These are phyloP conservation scores for Micromys minutus DNA, from an alignment of 2,113 vertebrate species.

Conservation along the genomic window DNA sequence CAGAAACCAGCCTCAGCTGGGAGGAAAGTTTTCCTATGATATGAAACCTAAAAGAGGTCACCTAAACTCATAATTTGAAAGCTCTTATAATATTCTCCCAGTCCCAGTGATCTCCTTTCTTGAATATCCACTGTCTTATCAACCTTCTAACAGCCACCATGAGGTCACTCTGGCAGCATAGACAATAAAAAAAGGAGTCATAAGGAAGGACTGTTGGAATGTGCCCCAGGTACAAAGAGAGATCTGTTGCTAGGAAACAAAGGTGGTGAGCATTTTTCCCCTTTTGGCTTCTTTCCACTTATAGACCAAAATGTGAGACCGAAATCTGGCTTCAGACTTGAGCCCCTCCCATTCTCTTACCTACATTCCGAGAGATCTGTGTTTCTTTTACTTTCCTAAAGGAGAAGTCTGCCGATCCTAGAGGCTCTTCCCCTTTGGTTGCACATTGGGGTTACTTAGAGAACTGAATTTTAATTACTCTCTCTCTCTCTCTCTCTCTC, in stretches of 20 bases:
- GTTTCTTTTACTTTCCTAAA: neutral
- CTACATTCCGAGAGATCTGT: neutral
- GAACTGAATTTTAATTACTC: neutral
- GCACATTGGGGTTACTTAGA: neutral
- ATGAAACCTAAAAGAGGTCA: constrained; percentile 41
- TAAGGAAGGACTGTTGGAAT: neutral
- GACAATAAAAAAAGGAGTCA: constrained; percentile 23
- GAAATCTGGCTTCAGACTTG: neutral
- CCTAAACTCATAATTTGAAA: constrained; percentile 14
- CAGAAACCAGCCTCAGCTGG: constrained; percentile 33
- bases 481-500: too few relatives aligned
- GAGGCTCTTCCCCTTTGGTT: neutral
- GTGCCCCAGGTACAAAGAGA: neutral
- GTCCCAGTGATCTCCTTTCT: neutral
- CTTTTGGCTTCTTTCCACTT: constrained; percentile 10
- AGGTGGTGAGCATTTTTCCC: neutral
- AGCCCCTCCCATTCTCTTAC: neutral
- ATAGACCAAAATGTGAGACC: neutral
- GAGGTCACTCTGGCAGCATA: neutral
- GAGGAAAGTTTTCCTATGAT: neutral
- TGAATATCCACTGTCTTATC: neutral
- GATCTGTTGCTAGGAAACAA: neutral
- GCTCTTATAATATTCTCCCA: neutral
- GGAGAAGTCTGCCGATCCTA: neutral
- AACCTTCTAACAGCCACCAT: neutral